These are phyloP conservation scores for Rhizoglyphus robini DNA, from an alignment of 1,140 invertebrate genomes.

Conservation along the genomic window DNA sequence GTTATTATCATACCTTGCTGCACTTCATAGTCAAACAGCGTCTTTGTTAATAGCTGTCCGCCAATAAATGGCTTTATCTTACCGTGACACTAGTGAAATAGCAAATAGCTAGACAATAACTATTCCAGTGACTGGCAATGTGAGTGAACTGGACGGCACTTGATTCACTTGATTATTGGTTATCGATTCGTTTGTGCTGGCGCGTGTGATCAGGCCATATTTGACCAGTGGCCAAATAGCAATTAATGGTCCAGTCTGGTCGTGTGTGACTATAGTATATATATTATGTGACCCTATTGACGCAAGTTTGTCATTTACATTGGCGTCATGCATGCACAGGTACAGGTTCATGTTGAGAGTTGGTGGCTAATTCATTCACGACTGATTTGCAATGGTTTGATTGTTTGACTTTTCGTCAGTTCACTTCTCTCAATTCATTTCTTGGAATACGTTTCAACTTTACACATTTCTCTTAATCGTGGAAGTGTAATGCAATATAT, in stretches of 20 bases:
- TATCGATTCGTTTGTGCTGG: not conserved
- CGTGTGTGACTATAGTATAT: no score
- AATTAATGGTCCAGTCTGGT: not conserved
- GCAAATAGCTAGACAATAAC: no score
- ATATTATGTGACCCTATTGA: no score
- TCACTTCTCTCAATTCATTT: not conserved
- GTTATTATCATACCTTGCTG: not conserved
- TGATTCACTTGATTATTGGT: not conserved
- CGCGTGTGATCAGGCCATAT: conserved; percentile 9
- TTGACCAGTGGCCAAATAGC: not conserved
- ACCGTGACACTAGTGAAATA: no score
- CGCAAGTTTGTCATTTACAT: conserved; percentile 8
- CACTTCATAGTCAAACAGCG: not conserved
- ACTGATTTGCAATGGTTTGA: no score
- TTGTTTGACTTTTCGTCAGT: not conserved
- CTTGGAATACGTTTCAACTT: not conserved
- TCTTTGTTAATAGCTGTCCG: not conserved
- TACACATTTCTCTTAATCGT: conserved; percentile 7
- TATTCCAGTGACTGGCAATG: conserved; percentile 8
- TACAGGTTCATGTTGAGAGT: not conserved
- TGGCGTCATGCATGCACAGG: not conserved
- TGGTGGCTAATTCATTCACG: not conserved
- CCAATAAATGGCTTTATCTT: conserved; percentile 4
- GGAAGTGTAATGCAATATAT: not conserved
- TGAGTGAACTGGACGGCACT: not conserved